These are phyloP conservation scores for Sylvia atricapilla DNA, from an alignment of 2,113 vertebrate genomes.

Conservation along the genomic window DNA sequence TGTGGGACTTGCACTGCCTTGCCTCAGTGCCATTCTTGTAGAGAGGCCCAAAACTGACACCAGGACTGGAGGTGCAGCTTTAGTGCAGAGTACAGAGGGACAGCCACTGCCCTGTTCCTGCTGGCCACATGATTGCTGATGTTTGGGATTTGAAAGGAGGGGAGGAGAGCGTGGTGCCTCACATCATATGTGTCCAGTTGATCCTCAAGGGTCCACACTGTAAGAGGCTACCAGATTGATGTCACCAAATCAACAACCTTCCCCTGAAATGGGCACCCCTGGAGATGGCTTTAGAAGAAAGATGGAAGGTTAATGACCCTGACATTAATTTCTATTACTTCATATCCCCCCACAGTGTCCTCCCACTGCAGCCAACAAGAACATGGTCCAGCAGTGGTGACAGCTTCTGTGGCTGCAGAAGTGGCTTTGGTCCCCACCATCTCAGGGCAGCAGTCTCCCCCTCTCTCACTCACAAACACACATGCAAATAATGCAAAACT, in stretches of 20 bases:
- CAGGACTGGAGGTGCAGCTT: not conserved
- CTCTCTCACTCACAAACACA: not conserved
- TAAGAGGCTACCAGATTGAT: not conserved
- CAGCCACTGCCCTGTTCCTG: not conserved
- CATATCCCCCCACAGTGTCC: too few relatives aligned
- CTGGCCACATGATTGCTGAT: not conserved
- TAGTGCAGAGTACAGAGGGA: not conserved
- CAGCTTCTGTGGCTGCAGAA: not conserved
- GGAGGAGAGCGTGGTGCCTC: not conserved
- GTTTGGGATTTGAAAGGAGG: not conserved
- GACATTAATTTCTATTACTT: not conserved
- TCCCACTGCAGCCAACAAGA: accelerated
- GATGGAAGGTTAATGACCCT: not conserved
- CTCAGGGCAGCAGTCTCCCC: not conserved
- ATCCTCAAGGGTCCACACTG: not conserved
- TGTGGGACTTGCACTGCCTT: not conserved
- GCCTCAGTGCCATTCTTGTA: not conserved
- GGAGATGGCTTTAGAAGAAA: not conserved
- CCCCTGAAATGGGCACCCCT: not conserved
- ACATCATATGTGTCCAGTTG: accelerated
- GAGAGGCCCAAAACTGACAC: not conserved
- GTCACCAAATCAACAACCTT: not conserved
- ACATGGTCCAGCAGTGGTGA: accelerated
- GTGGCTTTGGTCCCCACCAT: not conserved
- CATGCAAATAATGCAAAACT: not conserved